Base-by-base conservation (phyloP, 2,888 invertebrate genomes). In the Tenthredo distinguenda region DNA sequence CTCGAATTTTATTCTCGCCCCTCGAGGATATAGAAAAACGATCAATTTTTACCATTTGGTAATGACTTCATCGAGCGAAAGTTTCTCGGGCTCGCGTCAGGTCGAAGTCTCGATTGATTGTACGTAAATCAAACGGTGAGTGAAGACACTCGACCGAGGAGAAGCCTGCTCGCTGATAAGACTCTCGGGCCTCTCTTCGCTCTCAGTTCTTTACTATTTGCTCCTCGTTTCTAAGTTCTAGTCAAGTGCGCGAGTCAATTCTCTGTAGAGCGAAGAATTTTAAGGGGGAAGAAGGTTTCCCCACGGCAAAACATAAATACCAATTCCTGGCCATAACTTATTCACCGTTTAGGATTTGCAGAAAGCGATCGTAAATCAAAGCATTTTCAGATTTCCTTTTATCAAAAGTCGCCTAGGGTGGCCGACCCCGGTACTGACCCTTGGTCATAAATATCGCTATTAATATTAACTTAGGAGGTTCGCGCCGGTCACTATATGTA, bases 361-460 rank as follows among this genome's bases (percentile, higher is more conserved):
- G 81, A 85, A 85, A 85, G 71, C 85, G 68, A 88, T 87, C 90
- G 91, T 93, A 93, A 93, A 93, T 93, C 93, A 93, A 88, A 87
- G 92, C 88, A 93, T 93, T 93, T 93, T 92, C 91, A 91, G 92
- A 93, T 92, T 92, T 92, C 89, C 91, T 91, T 93, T 93, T 93
- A 93, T 93, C 93, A 91, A 91, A 87, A 88, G 86, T 89, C 89
- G 76, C 50, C 85, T 65, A 87, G 86, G 82, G 84, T 85, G 87
- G 86, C 86, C 71, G 43, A 37, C 84, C 82, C 79, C 58, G 58
- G 65, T 90, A 90, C 90, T 91, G 91, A 91, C 91, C 92, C 90
- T 87, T 86, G 91, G 91, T 91, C 93, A 93, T 93, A 93, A 93
- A 93, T 93, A 93, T 93, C 91, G 92, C 93, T 91, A 93, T 93